Percentiles rank a stretch among this genome's conserved stretches.
Conservation (phyloP, 2,797 vertebrate genomes). For the Sebastes wilsoni region DNA sequence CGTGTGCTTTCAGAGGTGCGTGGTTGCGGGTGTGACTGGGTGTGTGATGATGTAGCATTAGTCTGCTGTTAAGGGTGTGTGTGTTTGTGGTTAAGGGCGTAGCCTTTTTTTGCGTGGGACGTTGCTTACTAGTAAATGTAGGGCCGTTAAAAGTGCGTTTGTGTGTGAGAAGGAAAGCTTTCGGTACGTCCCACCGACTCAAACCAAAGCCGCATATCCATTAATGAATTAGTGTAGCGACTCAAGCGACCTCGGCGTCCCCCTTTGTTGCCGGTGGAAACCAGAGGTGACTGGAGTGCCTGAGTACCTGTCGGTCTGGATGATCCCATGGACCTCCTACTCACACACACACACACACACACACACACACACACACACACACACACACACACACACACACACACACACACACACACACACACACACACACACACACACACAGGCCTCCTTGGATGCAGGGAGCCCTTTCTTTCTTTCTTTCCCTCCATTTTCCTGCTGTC, state of each 20-base stretch:
- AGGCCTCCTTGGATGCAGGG: conserved; percentile 69
- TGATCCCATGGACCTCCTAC: conserved; percentile 71
- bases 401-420: conserved; percentile 44
- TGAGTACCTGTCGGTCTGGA: conserved; percentile 78
- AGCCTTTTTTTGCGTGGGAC: conserved; percentile 29
- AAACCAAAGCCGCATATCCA: conserved; percentile 27
- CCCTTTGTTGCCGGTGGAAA: conserved; percentile 56
- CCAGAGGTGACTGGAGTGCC: conserved; percentile 66
- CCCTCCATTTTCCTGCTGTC: conserved; percentile 81
- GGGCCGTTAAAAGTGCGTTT: conserved; percentile 23
- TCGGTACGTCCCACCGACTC: conserved; percentile 36
- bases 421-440: conserved; percentile 39
- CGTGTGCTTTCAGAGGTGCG: conserved; percentile 28
- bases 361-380: conserved; percentile 34
- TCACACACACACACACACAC: conserved; percentile 26
- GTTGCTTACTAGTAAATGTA: conserved; percentile 37
- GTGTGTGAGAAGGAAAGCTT: conserved; percentile 45
- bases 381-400: conserved; percentile 39
- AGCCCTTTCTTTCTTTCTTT: conserved; percentile 78
- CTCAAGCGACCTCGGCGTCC: conserved; percentile 49
- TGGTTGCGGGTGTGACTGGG: conserved; percentile 50
- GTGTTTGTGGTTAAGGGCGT: conserved; percentile 62
- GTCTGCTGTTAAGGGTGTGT: conserved; percentile 52
- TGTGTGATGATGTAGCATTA: conserved; percentile 50
- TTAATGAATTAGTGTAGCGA: conserved; percentile 54